Evolutionary conservation across 2,797 vertebrate genomes (phyloP), one percentile per base, ranked within the genome.

Genomic region (Austrolebias charrua): DNA sequence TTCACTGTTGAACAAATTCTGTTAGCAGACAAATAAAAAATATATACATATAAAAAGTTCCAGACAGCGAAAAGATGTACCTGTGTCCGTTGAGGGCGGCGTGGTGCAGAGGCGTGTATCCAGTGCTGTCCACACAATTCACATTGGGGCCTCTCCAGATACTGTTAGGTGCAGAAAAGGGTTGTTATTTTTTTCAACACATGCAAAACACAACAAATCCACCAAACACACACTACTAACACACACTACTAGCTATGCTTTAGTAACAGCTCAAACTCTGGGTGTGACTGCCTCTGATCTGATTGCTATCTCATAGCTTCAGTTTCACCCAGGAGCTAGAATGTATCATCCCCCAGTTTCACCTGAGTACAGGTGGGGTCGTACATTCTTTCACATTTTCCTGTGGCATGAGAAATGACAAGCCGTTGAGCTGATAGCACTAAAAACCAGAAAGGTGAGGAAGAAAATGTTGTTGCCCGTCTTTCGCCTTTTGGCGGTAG

Each of bases 111-210:
- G 97, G 97, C 1, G 96, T 97, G 77, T 98, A 99, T 84, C 97
- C 97, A 70, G 96, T 98, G 83, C 93, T 97, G 92, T 99, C 97
- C 79, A 97, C 96, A 62, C 97, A 99, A 85, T 98, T 99, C 93
- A 99, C 96, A 71, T 98, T 98, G 19, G 97, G 96, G 63, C 95
- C 96, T 84, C 97, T 95, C 97, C 97, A 99, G 89, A 99, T 99
- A 84, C 96, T 98, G 91, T 47, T 71, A 55, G 66, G 57, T 75
- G 42, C 0, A 85, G 58, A 85, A 55, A 77, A 20, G 5, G 13
- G 71, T 28, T 60, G 55, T 81, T 72, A 77, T 18, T 49, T 45
- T 48, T 63, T 28, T 15, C 49, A 10, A 53, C 42, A 63, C 52
- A 69, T 43, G 46, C 20, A 53, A 42, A 51, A 4, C 38, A 12